A percentile compares a stretch with the other conserved stretches of the same genome.
phyloP scores from a whole-genome alignment of 1,140 invertebrate genomes.

The Coenobita brevimanus region DNA sequence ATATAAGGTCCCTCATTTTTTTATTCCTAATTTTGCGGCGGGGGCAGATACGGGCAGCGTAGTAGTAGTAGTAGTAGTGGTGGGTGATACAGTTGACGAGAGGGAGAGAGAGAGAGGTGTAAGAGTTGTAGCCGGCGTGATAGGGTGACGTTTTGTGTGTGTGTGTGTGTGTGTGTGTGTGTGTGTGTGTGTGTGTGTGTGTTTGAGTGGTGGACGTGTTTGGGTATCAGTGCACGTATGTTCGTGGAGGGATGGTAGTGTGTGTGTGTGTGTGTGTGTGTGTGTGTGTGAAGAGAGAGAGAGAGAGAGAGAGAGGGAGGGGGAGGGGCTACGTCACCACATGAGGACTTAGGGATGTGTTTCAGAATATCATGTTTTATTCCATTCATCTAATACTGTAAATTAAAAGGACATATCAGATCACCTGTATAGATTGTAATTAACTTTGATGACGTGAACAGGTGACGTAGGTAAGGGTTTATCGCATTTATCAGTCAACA shows the following conservation, averaged over 20 bases:
- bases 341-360: too few relatives aligned
- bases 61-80: background rate
- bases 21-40: conserved; percentile 19
- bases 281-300: background rate
- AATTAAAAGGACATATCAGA: too few relatives aligned
- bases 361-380: too few relatives aligned
- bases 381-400: too few relatives aligned
- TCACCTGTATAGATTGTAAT: too few relatives aligned
- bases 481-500: too few relatives aligned
- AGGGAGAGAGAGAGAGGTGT: too few relatives aligned
- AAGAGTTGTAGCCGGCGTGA: background rate
- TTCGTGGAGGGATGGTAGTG: conserved; percentile 2
- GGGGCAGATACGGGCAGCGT: conserved; percentile 9
- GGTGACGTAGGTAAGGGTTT: too few relatives aligned
- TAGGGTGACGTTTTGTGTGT: conserved; percentile 9
- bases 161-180: conserved; percentile 26
- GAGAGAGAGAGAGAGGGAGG: too few relatives aligned
- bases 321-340: too few relatives aligned
- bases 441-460: too few relatives aligned
- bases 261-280: conserved; percentile 23
- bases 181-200: conserved; percentile 14
- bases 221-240: background rate
- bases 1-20: conserved; percentile 35
- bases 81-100: conserved; percentile 5
- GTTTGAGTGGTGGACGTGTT: background rate